phyloP scores from a whole-genome alignment of 2,888 invertebrate genomes.

The Bimastos eiseni region DNA sequence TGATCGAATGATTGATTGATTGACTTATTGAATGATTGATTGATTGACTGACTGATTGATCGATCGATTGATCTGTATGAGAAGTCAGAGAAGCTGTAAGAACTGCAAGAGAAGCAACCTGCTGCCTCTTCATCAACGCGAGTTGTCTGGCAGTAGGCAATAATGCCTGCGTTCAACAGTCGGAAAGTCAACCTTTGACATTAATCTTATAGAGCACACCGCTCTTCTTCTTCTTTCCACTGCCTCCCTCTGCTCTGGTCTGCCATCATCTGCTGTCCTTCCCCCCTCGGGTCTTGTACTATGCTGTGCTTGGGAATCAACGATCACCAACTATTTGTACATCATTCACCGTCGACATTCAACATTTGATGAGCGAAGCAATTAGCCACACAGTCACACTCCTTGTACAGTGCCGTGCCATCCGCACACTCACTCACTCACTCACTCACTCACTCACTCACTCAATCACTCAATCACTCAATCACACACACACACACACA shows the following conservation, averaged over 20 bases:
- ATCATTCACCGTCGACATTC: neutral
- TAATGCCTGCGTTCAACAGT: neutral
- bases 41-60: no score
- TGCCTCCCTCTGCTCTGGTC: neutral
- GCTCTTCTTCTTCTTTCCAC: neutral
- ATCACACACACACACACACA: neutral
- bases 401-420: no score
- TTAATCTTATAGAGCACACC: neutral
- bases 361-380: neutral
- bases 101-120: no score
- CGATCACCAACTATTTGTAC: neutral
- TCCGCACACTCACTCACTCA: no score
- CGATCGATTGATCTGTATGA: no score
- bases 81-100: no score
- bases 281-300: neutral
- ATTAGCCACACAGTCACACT: neutral
- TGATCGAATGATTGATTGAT: no score
- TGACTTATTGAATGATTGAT: no score
- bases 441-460: no score
- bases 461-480: no score
- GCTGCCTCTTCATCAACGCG: no score
- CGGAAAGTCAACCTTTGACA: neutral
- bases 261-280: neutral
- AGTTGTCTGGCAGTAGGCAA: neutral
- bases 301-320: neutral